A percentile compares a stretch with the other conserved stretches of the same genome.
Evolutionary conservation across 1,140 invertebrate species (phyloP).

Genomic region (Callitettix versicolor): DNA sequence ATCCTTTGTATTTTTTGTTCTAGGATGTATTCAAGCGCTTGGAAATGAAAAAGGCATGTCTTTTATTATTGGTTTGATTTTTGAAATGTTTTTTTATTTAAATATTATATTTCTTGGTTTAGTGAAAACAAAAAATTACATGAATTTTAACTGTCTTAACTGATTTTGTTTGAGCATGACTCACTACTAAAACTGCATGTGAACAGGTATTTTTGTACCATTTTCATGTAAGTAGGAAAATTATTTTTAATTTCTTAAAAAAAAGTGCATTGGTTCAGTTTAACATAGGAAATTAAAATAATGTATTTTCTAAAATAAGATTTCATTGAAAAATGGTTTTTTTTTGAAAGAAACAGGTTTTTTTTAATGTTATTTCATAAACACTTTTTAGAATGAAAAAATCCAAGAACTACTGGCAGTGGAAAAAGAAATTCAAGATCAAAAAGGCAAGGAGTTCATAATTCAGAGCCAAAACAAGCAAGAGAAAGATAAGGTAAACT

Average conservation of each 20-base stretch:
- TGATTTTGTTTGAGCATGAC: no score
- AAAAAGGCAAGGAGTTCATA: constrained; percentile 41
- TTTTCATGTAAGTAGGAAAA: no score
- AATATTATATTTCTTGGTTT: background rate
- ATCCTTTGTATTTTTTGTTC: constrained; percentile 35
- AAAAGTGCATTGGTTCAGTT: no score
- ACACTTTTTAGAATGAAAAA: constrained; percentile 20
- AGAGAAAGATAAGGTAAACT: constrained; percentile 40
- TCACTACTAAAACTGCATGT: background rate
- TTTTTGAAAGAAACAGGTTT: no score
- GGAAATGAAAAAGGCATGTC: constrained; percentile 51
- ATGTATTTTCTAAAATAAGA: no score
- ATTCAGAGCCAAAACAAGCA: constrained; percentile 39
- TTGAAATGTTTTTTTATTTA: constrained; percentile 3
- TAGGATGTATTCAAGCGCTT: constrained; percentile 46
- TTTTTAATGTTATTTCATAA: no score
- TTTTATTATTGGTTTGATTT: constrained; percentile 27
- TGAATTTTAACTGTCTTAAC: no score
- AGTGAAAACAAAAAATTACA: background rate
- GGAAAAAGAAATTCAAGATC: constrained; percentile 40
- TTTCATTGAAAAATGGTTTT: no score
- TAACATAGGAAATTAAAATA: no score
- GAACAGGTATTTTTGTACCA: no score
- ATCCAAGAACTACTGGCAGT: constrained; percentile 39
- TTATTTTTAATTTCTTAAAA: no score